Evolutionary conservation across 2,888 invertebrate species (phyloP), one percentile per base, ranked within the genome.

Genomic region (Piscicola geometra): DNA sequence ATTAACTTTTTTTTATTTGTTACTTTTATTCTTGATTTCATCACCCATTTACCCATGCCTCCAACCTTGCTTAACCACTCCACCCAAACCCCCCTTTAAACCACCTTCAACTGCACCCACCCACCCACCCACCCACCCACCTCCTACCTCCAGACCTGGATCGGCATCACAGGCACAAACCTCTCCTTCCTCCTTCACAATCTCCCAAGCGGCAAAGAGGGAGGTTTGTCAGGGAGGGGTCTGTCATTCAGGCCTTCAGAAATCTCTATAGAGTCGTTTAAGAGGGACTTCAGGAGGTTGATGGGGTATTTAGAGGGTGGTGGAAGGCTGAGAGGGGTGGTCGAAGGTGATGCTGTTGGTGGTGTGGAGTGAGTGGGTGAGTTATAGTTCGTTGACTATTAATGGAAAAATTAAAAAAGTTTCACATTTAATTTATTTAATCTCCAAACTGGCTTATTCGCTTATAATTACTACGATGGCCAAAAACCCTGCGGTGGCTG

Each of bases 31-130:
- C 41, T n/a, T n/a, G 9, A 9, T 41, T 15, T 41, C 15, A 9
- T 41, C 69, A 69, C 35, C 69, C 69, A 69, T 69, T 36, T 36
- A 69, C 35, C 35, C 69, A 69, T 69, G n/a, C 69, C 32, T 69
- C 35, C 41, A 69, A 35, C 69, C 69, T 33, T 67, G 30, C 67
- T 30, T 67, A 28, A 28, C 28, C 32, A 28, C 67, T 21, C 35
- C 69, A 30, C 21, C 35, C 69, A 30, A 67, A 35, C 69, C 69
- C 21, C 35, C 69, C 69, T 33, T 69, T 35, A 33, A 69, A n/a
- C 69, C 69, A 69, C 35, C 35, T n/a, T n/a, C n/a, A n/a, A n/a
- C n/a, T n/a, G n/a, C 69, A 69, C 35, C 35, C 41, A 69, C 35
- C 35, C 69, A 69, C 35, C 69, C 69, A 33, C 35, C 69, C 69